Evolutionary conservation across 1,140 invertebrate species (phyloP), one percentile per base, ranked within the genome.

Genomic region (Philaenus spumarius): DNA sequence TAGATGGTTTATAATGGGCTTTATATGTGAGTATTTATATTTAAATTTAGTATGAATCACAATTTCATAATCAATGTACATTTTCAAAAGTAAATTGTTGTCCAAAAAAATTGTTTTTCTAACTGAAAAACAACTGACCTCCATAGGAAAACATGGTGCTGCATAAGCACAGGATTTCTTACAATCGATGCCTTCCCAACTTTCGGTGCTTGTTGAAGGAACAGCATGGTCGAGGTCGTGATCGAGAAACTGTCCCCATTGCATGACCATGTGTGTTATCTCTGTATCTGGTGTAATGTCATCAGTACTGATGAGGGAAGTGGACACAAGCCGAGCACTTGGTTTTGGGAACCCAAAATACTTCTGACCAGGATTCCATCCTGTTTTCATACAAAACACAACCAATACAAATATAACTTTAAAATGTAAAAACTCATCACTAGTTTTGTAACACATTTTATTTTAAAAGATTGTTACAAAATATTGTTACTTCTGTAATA

Each of bases 201-300:
- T 93, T 68, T 95, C 90, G 48, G 89, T 88, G 61, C 92, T 93
- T 0, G 97, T 86, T 0, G 95, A 89, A 1, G 94, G 93, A 19
- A 97, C 82, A 1, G 94, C 86, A 68, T 98, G 93, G 68, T 94
- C 92, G 34, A 99, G 75, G 71, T 99, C 97, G 68, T 99, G 97
- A 72, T 98, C 96, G 9, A 98, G 67, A 76, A 97, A 98, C 72
- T 98, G 96, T 1, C 96, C 96, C 96, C 96, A 98, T 73, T 98
- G 96, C 96, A 99, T 99, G 0, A 97, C 81, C 95, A 99, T 98
- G 65, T 96, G 93, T 0, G 91, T 93, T 55, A 90, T 89, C 51
- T 77, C 67, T 1, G 81, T 72, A 72, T 97, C 95, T 4, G 84
- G 78, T 0, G 90, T 89, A 6, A 95, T 85, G 37, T 82, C 77